Percentiles rank a stretch among this genome's conserved stretches.
phyloP scores from a whole-genome alignment of 2,888 invertebrate genomes.

The Cosmia trapezina region DNA sequence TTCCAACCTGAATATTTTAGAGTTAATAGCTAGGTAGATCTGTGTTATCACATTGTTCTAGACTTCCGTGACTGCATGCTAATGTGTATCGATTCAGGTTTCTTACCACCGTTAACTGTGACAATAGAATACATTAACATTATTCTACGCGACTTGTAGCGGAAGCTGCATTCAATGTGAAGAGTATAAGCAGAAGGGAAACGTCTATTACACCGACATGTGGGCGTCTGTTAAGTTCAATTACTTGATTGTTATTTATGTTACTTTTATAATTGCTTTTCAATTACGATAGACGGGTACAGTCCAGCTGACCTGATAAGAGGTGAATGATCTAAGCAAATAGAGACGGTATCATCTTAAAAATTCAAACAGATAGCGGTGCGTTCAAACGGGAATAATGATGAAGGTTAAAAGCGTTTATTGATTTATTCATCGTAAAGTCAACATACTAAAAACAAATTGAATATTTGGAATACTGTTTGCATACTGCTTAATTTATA shows the following conservation, averaged over 20 bases:
- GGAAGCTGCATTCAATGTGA: slow-evolving; percentile 47
- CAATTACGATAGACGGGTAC: slow-evolving; percentile 74
- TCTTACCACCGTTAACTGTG: slow-evolving; percentile 35
- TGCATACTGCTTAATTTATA: slow-evolving; percentile 44
- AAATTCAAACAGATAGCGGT: slow-evolving; percentile 31
- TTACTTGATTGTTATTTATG: slow-evolving; percentile 86
- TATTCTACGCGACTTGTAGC: slow-evolving; percentile 30
- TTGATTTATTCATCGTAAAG: slow-evolving; percentile 38
- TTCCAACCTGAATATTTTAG: slow-evolving; percentile 37
- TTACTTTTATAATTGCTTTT: slow-evolving; percentile 78
- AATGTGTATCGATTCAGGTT: slow-evolving; percentile 52
- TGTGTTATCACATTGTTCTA: slow-evolving; percentile 52
- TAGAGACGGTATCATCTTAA: slow-evolving; percentile 26
- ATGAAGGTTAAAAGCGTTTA: slow-evolving; percentile 39
- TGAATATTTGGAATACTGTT: slow-evolving; percentile 30
- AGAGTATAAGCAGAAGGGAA: slow-evolving; percentile 43
- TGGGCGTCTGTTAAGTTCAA: slow-evolving; percentile 78
- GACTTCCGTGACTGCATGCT: slow-evolving; percentile 47
- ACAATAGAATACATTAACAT: slow-evolving; percentile 61
- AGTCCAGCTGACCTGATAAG: slow-evolving; percentile 29
- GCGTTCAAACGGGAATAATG: slow-evolving; percentile 38
- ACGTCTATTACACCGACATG: slow-evolving; percentile 58
- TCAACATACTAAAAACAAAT: slow-evolving; percentile 36
- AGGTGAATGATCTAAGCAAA: slow-evolving; percentile 52
- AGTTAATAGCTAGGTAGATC: slow-evolving; percentile 33